phyloP scores from a whole-genome alignment of 2,113 vertebrate species.

The Oxyruncus cristatus region DNA sequence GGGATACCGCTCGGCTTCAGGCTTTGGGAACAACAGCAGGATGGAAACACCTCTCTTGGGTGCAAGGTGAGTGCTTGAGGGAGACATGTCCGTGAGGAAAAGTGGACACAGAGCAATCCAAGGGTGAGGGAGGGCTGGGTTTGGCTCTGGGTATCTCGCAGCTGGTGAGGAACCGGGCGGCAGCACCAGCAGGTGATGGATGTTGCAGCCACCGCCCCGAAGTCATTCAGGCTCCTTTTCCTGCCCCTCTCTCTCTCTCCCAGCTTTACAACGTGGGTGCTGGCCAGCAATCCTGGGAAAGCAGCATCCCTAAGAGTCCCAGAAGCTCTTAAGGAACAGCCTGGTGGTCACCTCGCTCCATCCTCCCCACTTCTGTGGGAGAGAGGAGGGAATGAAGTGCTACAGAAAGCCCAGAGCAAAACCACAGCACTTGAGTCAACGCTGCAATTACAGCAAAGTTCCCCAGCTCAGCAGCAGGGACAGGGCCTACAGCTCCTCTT shows the following conservation, averaged over 20 bases:
- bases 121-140: background rate
- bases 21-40: background rate
- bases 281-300: constrained; percentile 34
- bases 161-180: background rate
- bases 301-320: constrained; percentile 7
- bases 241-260: background rate
- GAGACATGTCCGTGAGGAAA: rapidly evolving
- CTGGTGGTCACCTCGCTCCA: background rate
- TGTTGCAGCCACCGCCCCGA: background rate
- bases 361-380: background rate
- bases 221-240: background rate
- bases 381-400: background rate
- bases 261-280: background rate
- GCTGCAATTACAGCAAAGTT: background rate
- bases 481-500: background rate
- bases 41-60: background rate
- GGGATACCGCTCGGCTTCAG: background rate
- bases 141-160: background rate
- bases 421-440: background rate
- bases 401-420: background rate
- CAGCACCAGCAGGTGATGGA: background rate
- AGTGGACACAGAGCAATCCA: background rate
- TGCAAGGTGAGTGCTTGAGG: background rate
- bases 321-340: background rate
- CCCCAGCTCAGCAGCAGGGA: background rate